Evolutionary conservation across 2,113 vertebrate genomes (phyloP).

Genomic region (Lepus americanus): DNA sequence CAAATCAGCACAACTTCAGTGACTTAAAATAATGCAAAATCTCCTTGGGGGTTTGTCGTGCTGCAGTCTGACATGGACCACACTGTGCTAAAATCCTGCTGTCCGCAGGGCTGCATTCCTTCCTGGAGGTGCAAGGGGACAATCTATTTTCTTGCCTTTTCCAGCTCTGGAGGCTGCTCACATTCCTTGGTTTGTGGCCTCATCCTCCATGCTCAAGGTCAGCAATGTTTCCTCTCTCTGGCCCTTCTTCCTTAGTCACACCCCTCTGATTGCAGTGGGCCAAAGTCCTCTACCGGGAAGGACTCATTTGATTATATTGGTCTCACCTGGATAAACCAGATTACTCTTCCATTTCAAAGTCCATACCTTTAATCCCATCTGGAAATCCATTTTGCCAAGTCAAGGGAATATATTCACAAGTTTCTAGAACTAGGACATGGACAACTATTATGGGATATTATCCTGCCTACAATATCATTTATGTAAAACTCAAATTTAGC

Average conservation of each 20-base stretch:
- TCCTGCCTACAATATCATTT: neutral
- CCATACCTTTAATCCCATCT: neutral
- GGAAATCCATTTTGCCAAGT: constrained; percentile 10
- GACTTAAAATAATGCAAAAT: neutral
- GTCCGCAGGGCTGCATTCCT: neutral
- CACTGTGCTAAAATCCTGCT: neutral
- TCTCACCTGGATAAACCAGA: neutral
- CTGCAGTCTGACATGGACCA: neutral
- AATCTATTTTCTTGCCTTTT: neutral
- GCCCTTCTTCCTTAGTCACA: neutral
- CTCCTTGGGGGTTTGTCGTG: neutral
- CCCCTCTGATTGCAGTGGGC: neutral
- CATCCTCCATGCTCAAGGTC: neutral
- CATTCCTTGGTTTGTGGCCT: neutral
- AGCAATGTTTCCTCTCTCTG: neutral
- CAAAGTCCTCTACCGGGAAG: neutral
- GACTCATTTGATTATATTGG: neutral
- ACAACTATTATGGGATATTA: neutral
- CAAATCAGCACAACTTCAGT: neutral
- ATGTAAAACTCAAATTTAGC: constrained; percentile 16
- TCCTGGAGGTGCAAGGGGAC: neutral
- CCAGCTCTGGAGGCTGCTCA: neutral
- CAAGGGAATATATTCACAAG: neutral
- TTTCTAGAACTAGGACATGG: neutral
- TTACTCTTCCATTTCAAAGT: neutral